These are phyloP conservation scores for Morone saxatilis DNA, from an alignment of 2,113 vertebrate genomes.

Conservation along the genomic window DNA sequence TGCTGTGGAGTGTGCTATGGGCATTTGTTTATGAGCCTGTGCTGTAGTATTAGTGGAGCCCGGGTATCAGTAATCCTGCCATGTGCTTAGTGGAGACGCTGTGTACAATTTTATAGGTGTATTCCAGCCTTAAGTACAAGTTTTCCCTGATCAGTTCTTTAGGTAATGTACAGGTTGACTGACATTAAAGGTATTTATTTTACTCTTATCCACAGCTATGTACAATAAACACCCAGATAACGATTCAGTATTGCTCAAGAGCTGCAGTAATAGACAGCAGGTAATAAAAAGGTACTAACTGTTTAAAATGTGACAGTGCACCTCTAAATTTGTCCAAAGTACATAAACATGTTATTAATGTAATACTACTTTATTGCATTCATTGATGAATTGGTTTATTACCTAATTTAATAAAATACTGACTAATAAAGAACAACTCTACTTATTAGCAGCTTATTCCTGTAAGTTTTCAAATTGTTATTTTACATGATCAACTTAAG, in stretches of 20 bases:
- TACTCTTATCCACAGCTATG: neutral
- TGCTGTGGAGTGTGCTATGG: conserved; percentile 38
- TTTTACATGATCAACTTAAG: neutral
- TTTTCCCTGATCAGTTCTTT: conserved; percentile 4
- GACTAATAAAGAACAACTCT: neutral
- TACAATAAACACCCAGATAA: neutral
- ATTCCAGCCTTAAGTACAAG: neutral
- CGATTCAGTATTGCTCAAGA: neutral
- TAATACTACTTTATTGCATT: neutral
- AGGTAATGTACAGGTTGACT: neutral
- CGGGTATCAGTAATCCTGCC: conserved; percentile 23
- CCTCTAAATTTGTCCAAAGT: neutral
- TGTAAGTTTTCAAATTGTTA: neutral
- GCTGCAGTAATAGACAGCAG: neutral
- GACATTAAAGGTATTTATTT: too few species aligned
- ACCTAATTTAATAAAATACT: neutral
- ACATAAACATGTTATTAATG: neutral
- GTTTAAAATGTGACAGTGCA: neutral
- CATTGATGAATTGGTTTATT: neutral
- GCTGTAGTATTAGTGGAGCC: conserved; percentile 15
- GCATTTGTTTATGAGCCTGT: conserved; percentile 47
- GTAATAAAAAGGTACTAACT: neutral
- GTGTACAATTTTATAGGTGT: conserved; percentile 13
- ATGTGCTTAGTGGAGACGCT: neutral
- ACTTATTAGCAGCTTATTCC: neutral